Conservation (phyloP, 1,140 invertebrate genomes). For the Brachionus rubens region DNA sequence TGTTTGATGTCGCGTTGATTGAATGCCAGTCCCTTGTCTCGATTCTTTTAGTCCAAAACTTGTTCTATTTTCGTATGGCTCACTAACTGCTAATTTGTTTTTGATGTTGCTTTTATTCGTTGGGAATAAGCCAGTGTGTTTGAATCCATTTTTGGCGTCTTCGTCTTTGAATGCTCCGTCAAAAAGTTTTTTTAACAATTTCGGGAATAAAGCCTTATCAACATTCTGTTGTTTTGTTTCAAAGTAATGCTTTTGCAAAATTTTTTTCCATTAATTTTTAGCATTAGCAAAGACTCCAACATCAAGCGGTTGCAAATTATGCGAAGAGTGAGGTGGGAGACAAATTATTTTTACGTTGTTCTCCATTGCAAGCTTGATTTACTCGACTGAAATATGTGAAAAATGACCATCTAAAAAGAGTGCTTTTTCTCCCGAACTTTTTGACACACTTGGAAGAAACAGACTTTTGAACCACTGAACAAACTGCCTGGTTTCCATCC, state of each 20-base stretch:
- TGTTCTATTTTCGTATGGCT: too few species aligned
- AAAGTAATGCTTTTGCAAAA: background rate
- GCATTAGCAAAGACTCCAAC: constrained; percentile 48
- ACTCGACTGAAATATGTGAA: background rate
- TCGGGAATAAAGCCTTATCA: background rate
- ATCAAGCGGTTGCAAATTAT: constrained; percentile 49
- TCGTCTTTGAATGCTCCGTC: background rate
- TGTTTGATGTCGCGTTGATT: too few species aligned
- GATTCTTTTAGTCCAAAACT: too few species aligned
- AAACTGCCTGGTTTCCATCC: background rate
- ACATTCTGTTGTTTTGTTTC: background rate
- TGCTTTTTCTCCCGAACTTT: background rate
- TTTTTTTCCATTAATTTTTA: constrained; percentile 45
- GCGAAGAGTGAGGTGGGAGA: constrained; percentile 50
- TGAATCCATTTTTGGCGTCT: background rate
- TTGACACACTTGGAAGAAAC: background rate
- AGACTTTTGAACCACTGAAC: background rate
- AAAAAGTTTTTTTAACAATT: background rate
- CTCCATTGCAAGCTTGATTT: constrained; percentile 8
- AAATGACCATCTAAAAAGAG: constrained; percentile 46
- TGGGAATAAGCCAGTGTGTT: too few species aligned
- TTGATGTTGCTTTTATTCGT: too few species aligned
- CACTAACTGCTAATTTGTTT: too few species aligned
- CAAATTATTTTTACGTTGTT: constrained; percentile 48
- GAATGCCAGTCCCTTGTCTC: too few species aligned